Evolutionary conservation across 2,888 invertebrate genomes (phyloP).

Genomic region (Teleiodes luculella): DNA sequence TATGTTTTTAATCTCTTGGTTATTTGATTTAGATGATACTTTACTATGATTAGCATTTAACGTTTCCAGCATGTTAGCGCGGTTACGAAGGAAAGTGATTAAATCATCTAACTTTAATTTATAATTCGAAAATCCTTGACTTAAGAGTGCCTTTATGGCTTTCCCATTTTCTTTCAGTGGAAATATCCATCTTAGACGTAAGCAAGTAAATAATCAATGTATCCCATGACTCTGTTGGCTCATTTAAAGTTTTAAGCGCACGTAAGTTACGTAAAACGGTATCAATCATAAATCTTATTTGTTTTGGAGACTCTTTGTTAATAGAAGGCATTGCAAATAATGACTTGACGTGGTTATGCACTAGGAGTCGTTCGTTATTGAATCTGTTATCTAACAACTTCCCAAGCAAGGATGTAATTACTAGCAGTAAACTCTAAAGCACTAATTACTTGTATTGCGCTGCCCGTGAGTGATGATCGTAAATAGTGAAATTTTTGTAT

Average conservation of each 20-base stretch:
- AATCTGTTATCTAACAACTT: neutral
- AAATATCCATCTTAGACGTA: constrained; percentile 20
- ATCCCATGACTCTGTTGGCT: constrained; percentile 14
- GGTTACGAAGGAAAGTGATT: neutral
- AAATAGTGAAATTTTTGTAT: neutral
- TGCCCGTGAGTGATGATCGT: neutral
- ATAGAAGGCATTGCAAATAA: constrained; percentile 11
- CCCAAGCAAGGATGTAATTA: neutral
- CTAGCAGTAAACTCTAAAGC: neutral
- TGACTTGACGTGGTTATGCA: constrained; percentile 10
- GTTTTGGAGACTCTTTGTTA: neutral
- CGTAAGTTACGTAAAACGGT: neutral
- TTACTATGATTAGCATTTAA: neutral
- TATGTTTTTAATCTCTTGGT: too few species aligned
- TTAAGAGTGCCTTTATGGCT: constrained; percentile 2
- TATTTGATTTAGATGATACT: neutral
- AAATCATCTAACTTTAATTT: neutral
- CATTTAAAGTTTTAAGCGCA: constrained; percentile 3
- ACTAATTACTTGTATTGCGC: neutral
- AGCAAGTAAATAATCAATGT: constrained; percentile 22
- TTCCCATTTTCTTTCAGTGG: constrained; percentile 23
- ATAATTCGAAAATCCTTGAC: neutral
- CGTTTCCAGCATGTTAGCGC: neutral
- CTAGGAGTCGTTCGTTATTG: neutral
- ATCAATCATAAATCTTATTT: neutral